Evolutionary conservation across 2,113 vertebrate genomes (phyloP).

Genomic region (Colius striatus): DNA sequence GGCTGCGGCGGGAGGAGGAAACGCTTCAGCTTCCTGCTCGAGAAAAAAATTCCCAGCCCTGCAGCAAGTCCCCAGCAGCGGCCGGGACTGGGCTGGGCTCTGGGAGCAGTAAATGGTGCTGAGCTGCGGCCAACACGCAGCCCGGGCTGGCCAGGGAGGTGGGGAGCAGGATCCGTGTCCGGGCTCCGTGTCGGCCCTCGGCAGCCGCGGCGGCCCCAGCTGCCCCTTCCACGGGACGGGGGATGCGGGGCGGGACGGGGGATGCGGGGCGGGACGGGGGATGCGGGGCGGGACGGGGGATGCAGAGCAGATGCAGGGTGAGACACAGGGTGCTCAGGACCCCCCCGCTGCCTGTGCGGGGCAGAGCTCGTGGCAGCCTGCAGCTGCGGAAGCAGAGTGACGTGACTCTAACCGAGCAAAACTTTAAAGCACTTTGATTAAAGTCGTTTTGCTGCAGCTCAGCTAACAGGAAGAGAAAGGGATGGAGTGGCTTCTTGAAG

Average conservation of each 20-base stretch:
- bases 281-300: rapidly evolving
- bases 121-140: rapidly evolving
- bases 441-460: background rate
- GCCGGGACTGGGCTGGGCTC: rapidly evolving
- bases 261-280: background rate
- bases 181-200: rapidly evolving
- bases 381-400: background rate
- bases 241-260: background rate
- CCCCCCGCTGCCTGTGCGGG: background rate
- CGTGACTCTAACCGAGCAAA: rapidly evolving
- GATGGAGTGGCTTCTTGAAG: background rate
- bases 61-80: background rate
- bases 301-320: background rate
- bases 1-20: slow-evolving; percentile 45
- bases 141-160: rapidly evolving
- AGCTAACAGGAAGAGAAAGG: background rate
- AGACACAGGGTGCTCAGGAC: background rate
- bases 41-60: background rate
- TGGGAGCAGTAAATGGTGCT: rapidly evolving
- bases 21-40: slow-evolving; percentile 46
- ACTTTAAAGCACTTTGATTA: rapidly evolving
- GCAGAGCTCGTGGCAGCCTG: rapidly evolving
- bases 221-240: background rate
- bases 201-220: rapidly evolving
- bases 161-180: background rate